Evolutionary conservation across 2,888 invertebrate species (phyloP).

Genomic region (Parapristionchus giblindavisi): DNA sequence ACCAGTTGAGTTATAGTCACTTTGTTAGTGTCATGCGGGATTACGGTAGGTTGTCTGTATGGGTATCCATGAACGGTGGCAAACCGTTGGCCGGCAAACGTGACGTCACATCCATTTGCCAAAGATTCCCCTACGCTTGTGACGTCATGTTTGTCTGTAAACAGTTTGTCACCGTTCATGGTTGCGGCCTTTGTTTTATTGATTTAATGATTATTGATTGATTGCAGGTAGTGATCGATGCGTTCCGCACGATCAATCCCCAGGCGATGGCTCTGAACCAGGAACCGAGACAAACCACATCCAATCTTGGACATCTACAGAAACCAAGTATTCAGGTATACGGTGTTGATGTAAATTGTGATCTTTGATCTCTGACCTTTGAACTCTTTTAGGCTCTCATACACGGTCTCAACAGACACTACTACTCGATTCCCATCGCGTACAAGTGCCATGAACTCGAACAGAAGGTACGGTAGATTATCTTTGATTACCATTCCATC

Average conservation of each 20-base stretch:
- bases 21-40: too few relatives aligned
- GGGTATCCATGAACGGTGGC: too few relatives aligned
- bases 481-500: neutral
- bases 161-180: neutral
- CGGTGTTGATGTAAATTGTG: neutral
- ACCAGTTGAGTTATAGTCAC: too few relatives aligned
- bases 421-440: slow-evolving; percentile 99
- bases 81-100: too few relatives aligned
- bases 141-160: too few relatives aligned
- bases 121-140: too few relatives aligned
- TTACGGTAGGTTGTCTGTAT: too few relatives aligned
- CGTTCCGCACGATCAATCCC: slow-evolving; percentile 97
- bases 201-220: neutral
- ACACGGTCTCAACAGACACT: slow-evolving; percentile 96
- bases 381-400: slow-evolving; percentile 80
- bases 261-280: slow-evolving; percentile 99
- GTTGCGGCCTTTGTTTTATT: neutral
- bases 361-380: neutral
- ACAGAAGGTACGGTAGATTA: slow-evolving; percentile 80
- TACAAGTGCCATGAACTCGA: slow-evolving; percentile 98
- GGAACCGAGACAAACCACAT: slow-evolving; percentile 97
- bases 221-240: slow-evolving; percentile 96
- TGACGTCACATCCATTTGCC: too few relatives aligned
- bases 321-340: slow-evolving; percentile 88
- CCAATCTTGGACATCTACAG: slow-evolving; percentile 96